Percentiles rank a stretch among this genome's conserved stretches.
These are phyloP conservation scores for Halictus rubicundus DNA, from an alignment of 1,140 invertebrate species.

Conservation along the genomic window DNA sequence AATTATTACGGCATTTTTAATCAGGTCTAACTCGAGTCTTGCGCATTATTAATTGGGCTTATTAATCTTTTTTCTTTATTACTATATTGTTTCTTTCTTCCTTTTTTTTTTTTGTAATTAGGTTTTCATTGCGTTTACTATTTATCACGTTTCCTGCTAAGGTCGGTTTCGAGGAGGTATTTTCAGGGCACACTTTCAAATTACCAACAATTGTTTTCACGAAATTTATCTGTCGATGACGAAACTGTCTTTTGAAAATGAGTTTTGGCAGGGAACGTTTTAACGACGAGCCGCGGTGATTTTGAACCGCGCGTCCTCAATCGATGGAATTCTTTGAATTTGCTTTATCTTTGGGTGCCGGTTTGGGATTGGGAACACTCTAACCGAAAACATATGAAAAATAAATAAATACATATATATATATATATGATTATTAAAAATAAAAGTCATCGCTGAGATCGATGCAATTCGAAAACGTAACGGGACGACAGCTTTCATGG, in stretches of 20 bases:
- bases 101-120: constrained; percentile 53
- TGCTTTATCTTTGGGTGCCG: constrained; percentile 70
- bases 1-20: constrained; percentile 57
- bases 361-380: constrained; percentile 70
- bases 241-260: no score
- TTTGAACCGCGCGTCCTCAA: constrained; percentile 21
- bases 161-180: no score
- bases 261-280: no score
- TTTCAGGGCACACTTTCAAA: no score
- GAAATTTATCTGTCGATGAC: no score
- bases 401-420: no score
- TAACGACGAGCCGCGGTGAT: background rate
- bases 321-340: constrained; percentile 37
- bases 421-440: constrained; percentile 34
- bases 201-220: no score
- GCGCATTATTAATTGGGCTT: constrained; percentile 61
- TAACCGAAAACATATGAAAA: constrained; percentile 68
- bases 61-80: constrained; percentile 47
- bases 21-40: constrained; percentile 63
- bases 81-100: no score
- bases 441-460: constrained; percentile 34
- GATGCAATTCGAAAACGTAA: constrained; percentile 33
- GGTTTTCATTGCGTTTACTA: constrained; percentile 37
- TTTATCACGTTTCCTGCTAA: background rate
- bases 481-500: constrained; percentile 10